Evolutionary conservation across 2,797 vertebrate species (phyloP).

Genomic region (Pseudochirops corinnae): DNA sequence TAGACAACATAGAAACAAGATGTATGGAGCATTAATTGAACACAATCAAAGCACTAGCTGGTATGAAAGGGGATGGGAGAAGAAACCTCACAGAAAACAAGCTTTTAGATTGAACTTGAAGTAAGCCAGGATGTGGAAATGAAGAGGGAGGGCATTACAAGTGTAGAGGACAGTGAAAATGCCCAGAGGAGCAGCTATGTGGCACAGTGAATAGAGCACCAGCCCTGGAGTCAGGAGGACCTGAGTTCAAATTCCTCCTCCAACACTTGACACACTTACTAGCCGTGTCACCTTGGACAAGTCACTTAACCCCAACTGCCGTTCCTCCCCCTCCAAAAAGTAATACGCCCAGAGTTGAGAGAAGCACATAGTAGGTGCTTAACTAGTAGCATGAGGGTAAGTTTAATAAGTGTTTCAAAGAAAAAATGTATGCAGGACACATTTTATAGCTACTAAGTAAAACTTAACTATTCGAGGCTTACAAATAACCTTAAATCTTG

Average conservation of each 20-base stretch:
- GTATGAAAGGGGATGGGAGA: neutral
- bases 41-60: neutral
- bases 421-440: neutral
- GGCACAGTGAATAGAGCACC: no score
- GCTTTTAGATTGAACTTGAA: neutral
- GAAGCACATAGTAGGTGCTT: neutral
- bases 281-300: no score
- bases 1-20: neutral
- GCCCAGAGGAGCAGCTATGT: neutral
- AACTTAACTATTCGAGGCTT: neutral
- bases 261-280: no score
- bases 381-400: neutral
- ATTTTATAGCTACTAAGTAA: neutral
- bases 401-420: neutral
- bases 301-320: no score
- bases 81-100: neutral
- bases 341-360: neutral
- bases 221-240: no score
- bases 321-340: no score
- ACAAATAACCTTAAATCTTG: neutral
- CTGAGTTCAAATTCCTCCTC: no score
- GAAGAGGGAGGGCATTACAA: neutral
- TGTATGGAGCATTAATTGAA: neutral
- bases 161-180: neutral
- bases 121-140: neutral